phyloP scores from a whole-genome alignment of 1,140 invertebrate genomes.

The Drosophila bifasciata region DNA sequence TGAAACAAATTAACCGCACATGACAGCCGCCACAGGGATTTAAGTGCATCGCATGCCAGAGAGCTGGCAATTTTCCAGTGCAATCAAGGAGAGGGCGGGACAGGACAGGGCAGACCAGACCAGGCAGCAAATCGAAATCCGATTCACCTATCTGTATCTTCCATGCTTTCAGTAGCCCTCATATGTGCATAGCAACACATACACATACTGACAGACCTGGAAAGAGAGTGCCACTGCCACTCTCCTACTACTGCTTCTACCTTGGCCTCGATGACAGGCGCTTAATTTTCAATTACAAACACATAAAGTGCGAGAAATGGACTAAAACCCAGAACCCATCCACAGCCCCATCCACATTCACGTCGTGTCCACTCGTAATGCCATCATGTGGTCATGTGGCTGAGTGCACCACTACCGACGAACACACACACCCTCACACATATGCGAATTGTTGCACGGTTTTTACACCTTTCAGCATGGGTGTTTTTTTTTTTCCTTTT shows the following conservation, averaged over 20 bases:
- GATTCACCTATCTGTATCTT: constrained; percentile 13
- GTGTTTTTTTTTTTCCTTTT: too few relatives aligned
- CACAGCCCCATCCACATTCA: constrained; percentile 14
- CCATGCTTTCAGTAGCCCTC: background rate
- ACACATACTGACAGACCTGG: background rate
- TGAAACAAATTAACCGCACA: constrained; percentile 77
- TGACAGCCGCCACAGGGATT: constrained; percentile 64
- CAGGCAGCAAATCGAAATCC: constrained; percentile 46
- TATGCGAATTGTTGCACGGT: constrained; percentile 20
- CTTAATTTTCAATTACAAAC: constrained; percentile 76
- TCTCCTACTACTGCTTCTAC: background rate
- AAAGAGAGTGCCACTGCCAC: background rate
- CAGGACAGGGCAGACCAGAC: too few relatives aligned
- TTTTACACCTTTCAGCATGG: constrained; percentile 50
- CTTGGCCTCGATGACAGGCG: constrained; percentile 59
- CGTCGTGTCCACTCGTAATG: constrained; percentile 29
- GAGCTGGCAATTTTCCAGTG: constrained; percentile 67
- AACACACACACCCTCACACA: constrained; percentile 18
- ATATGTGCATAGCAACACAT: background rate
- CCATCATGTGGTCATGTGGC: constrained; percentile 60
- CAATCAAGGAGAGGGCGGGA: background rate
- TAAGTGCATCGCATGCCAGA: constrained; percentile 56
- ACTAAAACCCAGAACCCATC: constrained; percentile 28
- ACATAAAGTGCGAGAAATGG: constrained; percentile 60
- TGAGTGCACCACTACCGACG: background rate